A percentile compares a stretch with the other conserved stretches of the same genome.
phyloP scores from a whole-genome alignment of 2,797 vertebrate genomes.

The Phataginus tricuspis region DNA sequence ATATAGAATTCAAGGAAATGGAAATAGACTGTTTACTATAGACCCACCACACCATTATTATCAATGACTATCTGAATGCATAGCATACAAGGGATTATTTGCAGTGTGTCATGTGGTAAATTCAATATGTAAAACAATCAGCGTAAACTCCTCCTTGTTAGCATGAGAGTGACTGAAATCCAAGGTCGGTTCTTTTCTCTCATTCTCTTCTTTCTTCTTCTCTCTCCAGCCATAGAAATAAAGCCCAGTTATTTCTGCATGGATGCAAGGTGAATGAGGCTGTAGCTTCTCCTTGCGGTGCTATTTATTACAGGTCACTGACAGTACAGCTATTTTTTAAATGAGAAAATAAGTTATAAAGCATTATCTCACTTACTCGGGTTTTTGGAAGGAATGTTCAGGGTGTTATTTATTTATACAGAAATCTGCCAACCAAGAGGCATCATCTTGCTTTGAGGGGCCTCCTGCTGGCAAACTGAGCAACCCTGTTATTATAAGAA shows the following conservation, averaged over 20 bases:
- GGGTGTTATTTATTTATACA: constrained; percentile 80
- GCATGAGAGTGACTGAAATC: constrained; percentile 1
- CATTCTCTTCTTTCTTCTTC: constrained; percentile 54
- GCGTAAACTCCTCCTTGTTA: constrained; percentile 57
- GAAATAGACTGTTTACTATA: background rate
- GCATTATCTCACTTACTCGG: constrained; percentile 58
- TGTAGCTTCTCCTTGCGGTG: constrained; percentile 79
- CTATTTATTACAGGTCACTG: constrained; percentile 86
- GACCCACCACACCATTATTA: background rate
- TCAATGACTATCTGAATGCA: background rate
- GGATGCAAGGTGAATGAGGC: constrained; percentile 86
- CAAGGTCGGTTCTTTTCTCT: constrained; percentile 79
- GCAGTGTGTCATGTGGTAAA: background rate
- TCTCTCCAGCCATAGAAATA: constrained; percentile 75
- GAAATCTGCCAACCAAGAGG: constrained; percentile 71
- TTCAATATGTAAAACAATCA: background rate
- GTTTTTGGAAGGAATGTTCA: constrained; percentile 67
- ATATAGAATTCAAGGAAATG: background rate
- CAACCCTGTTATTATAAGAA: constrained; percentile 73
- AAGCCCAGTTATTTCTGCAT: constrained; percentile 83
- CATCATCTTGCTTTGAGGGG: constrained; percentile 78
- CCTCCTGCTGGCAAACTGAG: constrained; percentile 78
- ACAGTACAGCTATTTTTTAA: constrained; percentile 71
- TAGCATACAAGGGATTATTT: background rate
- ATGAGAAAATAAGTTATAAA: constrained; percentile 54